These are phyloP conservation scores for Apodemus sylvaticus DNA, from an alignment of 2,113 vertebrate species.

Conservation along the genomic window DNA sequence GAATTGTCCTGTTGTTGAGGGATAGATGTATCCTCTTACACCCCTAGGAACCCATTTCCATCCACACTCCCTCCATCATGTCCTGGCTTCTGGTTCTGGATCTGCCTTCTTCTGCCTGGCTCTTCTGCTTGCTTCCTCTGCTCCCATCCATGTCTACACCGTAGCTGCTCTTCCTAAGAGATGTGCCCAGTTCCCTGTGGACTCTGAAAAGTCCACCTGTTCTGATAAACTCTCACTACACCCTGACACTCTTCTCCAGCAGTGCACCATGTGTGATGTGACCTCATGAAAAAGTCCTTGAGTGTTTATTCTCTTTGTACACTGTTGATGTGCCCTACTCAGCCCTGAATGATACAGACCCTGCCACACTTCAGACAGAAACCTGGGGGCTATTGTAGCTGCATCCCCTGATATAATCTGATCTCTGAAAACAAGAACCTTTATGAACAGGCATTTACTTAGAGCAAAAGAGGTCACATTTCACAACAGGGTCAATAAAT, in stretches of 20 bases:
- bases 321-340: neutral
- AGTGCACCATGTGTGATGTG: neutral
- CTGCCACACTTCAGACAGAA: conserved; percentile 69
- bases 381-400: conserved; percentile 58
- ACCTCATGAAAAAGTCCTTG: neutral
- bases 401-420: conserved; percentile 51
- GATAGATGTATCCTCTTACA: neutral
- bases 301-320: neutral
- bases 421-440: conserved; percentile 48
- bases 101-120: neutral
- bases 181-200: neutral
- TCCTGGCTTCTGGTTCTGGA: neutral
- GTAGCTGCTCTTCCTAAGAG: neutral
- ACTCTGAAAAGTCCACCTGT: neutral
- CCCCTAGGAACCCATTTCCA: neutral
- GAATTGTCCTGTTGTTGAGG: conserved; percentile 23
- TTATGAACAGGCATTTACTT: conserved; percentile 68
- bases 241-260: neutral
- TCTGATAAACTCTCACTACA: neutral
- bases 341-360: neutral
- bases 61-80: neutral
- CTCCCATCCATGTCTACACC: neutral
- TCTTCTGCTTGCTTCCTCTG: neutral
- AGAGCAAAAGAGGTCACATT: conserved; percentile 60
- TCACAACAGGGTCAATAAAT: conserved; percentile 58